These are phyloP conservation scores for Drosophila busckii DNA, from an alignment of 1,140 invertebrate species.

Conservation along the genomic window DNA sequence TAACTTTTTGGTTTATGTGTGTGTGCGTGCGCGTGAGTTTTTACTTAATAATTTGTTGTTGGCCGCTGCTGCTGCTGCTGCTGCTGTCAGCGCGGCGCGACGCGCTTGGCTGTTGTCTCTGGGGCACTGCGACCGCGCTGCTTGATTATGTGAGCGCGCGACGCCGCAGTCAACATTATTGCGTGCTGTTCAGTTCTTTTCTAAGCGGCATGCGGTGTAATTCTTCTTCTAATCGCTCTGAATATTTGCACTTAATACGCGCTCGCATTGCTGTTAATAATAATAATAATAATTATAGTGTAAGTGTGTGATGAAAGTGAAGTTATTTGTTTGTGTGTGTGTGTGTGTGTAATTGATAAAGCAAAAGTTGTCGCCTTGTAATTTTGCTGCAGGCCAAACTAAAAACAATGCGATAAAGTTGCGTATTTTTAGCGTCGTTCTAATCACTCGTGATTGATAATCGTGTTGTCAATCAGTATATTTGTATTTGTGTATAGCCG, in stretches of 20 bases:
- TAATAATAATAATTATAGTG: too few species aligned
- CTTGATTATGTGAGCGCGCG: conserved; percentile 55
- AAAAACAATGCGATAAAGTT: conserved; percentile 50
- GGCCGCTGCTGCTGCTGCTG: background rate
- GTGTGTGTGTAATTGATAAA: background rate
- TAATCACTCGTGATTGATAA: conserved; percentile 69
- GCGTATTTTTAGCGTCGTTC: conserved; percentile 62
- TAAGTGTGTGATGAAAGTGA: conserved; percentile 26
- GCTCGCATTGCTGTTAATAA: conserved; percentile 11
- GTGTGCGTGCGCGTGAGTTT: conserved; percentile 46
- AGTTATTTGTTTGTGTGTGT: conserved; percentile 27
- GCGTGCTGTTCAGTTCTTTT: conserved; percentile 74
- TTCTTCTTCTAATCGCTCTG: conserved; percentile 68
- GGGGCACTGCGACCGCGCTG: conserved; percentile 24
- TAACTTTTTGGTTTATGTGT: conserved; percentile 56
- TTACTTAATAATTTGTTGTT: conserved; percentile 66
- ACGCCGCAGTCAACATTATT: conserved; percentile 45
- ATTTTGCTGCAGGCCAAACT: conserved; percentile 19
- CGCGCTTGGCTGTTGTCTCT: conserved; percentile 16
- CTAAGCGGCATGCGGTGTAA: conserved; percentile 76
- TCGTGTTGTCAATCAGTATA: conserved; percentile 31
- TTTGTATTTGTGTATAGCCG: too few species aligned
- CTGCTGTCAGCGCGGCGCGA: background rate
- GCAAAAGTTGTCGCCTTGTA: conserved; percentile 41
- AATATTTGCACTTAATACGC: conserved; percentile 47